phyloP scores from a whole-genome alignment of 2,113 vertebrate species.

The Numenius arquata region DNA sequence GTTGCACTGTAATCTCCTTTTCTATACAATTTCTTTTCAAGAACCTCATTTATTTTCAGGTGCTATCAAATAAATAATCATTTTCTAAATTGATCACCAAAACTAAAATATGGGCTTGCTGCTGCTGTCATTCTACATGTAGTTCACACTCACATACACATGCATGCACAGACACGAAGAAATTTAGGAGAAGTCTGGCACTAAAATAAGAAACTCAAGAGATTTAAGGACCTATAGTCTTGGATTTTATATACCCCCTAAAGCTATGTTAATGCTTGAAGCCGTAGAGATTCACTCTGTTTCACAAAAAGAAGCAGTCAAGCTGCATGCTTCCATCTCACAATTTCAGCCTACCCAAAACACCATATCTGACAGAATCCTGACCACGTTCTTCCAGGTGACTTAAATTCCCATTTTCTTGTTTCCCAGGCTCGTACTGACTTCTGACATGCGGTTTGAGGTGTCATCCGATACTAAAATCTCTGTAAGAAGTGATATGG shows the following conservation, averaged over 20 bases:
- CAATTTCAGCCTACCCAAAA: background rate
- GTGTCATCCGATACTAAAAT: background rate
- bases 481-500: background rate
- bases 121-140: background rate
- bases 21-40: conserved; percentile 15
- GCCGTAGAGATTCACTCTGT: background rate
- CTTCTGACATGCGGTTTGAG: background rate
- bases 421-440: background rate
- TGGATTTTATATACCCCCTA: background rate
- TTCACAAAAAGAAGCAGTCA: background rate
- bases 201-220: background rate
- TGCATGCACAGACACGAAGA: background rate
- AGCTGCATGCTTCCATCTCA: background rate
- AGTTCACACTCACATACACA: background rate
- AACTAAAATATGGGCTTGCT: background rate
- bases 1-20: background rate
- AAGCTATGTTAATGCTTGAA: background rate
- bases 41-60: background rate
- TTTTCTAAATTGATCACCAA: background rate
- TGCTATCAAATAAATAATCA: background rate
- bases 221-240: background rate
- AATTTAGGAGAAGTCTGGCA: background rate
- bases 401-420: background rate
- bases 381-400: background rate
- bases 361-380: background rate